A percentile compares a stretch with the other conserved stretches of the same genome.
Conservation (phyloP, 2,113 vertebrate species). For the Corydoras sp. region DNA sequence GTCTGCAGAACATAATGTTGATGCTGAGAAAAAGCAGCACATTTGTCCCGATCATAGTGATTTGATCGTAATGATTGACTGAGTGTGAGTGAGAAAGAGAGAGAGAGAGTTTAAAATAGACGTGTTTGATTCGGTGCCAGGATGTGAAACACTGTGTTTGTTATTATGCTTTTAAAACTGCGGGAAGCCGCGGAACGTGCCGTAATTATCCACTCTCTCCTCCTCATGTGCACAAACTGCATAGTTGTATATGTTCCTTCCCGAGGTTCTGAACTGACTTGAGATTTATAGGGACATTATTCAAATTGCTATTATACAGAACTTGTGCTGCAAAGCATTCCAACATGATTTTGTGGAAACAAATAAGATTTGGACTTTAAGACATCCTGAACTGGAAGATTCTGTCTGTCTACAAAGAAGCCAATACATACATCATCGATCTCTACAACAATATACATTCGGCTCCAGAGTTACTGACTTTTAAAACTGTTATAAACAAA, state of each 20-base stretch:
- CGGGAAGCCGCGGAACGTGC: slow-evolving; percentile 33
- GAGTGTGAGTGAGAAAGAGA: not conserved
- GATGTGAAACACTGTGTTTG: slow-evolving; percentile 45
- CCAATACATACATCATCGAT: no score
- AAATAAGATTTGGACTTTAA: not conserved
- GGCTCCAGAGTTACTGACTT: no score
- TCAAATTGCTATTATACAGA: slow-evolving; percentile 37
- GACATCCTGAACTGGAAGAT: no score
- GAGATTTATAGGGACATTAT: slow-evolving; percentile 47
- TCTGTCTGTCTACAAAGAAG: no score
- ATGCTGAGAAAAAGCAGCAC: no score
- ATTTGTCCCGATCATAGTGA: no score
- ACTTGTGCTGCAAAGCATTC: not conserved
- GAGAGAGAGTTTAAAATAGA: slow-evolving; percentile 37
- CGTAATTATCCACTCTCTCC: slow-evolving; percentile 43
- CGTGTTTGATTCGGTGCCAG: slow-evolving; percentile 42
- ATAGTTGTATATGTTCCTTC: slow-evolving; percentile 29
- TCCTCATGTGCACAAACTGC: slow-evolving; percentile 30
- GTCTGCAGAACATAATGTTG: no score
- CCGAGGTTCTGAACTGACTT: slow-evolving; percentile 36
- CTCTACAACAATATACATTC: no score
- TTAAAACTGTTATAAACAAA: no score
- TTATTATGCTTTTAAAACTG: slow-evolving; percentile 51
- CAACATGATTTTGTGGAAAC: slow-evolving; percentile 4
- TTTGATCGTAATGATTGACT: no score